These are phyloP conservation scores for Alces alces DNA, from an alignment of 2,113 vertebrate genomes.

Conservation along the genomic window DNA sequence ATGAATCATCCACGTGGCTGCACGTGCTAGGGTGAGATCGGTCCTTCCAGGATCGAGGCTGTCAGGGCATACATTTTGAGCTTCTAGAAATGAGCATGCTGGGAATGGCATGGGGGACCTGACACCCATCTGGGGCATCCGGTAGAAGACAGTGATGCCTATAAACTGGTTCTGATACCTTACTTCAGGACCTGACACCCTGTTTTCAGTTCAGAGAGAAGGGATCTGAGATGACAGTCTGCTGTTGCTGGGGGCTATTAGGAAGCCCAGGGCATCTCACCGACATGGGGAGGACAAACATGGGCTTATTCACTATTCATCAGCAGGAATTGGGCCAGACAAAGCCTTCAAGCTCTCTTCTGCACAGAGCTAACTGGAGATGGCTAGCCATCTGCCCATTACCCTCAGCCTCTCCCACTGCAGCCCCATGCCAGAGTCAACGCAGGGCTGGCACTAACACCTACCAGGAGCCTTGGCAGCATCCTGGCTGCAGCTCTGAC, in stretches of 20 bases:
- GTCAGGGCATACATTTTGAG: too few species aligned
- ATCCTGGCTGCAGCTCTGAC: neutral
- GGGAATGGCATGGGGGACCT: neutral
- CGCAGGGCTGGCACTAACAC: neutral
- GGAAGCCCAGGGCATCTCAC: neutral
- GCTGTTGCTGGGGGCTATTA: neutral
- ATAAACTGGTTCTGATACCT: neutral
- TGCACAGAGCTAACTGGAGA: neutral
- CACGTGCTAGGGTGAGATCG: neutral
- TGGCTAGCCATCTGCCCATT: fast-evolving
- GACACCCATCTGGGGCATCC: neutral
- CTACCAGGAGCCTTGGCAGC: neutral
- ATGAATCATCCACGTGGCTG: neutral
- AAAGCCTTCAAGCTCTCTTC: neutral
- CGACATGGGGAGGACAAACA: too few species aligned
- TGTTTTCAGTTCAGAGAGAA: neutral
- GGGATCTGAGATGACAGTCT: neutral
- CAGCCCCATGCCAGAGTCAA: neutral
- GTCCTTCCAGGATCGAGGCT: neutral
- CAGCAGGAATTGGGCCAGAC: neutral
- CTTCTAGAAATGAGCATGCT: neutral
- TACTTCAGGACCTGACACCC: neutral
- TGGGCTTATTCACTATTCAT: neutral
- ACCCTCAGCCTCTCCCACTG: neutral
- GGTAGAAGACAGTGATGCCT: neutral